Evolutionary conservation across 2,888 invertebrate species (phyloP).

Genomic region (Zhuqinia jingwanae): DNA sequence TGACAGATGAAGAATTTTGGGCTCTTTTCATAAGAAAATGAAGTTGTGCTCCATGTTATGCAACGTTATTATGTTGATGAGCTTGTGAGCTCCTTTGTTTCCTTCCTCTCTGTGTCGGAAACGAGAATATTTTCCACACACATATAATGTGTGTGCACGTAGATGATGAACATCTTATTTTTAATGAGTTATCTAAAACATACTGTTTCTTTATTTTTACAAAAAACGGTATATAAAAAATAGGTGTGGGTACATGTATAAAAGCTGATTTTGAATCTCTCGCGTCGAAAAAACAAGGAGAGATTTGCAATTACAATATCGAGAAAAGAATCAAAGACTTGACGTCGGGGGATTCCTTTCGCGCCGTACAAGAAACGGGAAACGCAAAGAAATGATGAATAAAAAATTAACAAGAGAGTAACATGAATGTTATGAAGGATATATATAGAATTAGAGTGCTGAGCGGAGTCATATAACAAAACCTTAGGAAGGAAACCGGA

Average conservation of each 20-base stretch:
- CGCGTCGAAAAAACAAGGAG: too few relatives aligned
- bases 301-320: too few relatives aligned
- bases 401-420: slow-evolving; percentile 50
- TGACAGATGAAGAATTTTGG: slow-evolving; percentile 64
- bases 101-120: slow-evolving; percentile 26
- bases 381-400: slow-evolving; percentile 46
- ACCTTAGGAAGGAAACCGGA: slow-evolving; percentile 44
- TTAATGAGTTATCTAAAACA: too few relatives aligned
- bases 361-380: background rate
- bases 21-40: slow-evolving; percentile 31
- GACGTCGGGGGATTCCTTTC: slow-evolving; percentile 24
- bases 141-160: background rate
- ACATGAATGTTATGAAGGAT: slow-evolving; percentile 24
- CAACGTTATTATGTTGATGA: slow-evolving; percentile 35
- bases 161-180: slow-evolving; percentile 13
- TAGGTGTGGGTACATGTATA: too few relatives aligned
- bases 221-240: too few relatives aligned
- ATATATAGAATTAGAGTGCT: background rate
- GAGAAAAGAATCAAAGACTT: slow-evolving; percentile 22
- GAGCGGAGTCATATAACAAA: background rate
- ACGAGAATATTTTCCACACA: slow-evolving; percentile 46
- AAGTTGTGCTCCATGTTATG: slow-evolving; percentile 11
- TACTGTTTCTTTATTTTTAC: background rate
- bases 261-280: too few relatives aligned
- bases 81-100: background rate